Percentiles rank a stretch among this genome's conserved stretches.
These are phyloP conservation scores for Elegia similella DNA, from an alignment of 2,888 invertebrate species.

Conservation along the genomic window DNA sequence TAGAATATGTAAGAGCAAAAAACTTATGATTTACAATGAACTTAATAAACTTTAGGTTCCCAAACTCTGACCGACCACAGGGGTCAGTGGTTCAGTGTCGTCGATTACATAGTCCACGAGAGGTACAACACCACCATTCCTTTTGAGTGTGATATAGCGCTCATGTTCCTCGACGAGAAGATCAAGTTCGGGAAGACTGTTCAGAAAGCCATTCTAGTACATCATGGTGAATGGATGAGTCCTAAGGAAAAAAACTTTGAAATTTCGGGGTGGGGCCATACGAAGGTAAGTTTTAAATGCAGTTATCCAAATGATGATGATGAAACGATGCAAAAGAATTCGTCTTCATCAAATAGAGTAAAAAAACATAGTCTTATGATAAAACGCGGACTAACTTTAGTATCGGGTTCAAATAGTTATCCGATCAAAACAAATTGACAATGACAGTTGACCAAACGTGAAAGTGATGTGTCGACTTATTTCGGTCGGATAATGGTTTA, in stretches of 20 bases:
- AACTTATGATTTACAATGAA: too few relatives aligned
- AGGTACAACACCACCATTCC: slow-evolving; percentile 43
- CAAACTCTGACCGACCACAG: neutral
- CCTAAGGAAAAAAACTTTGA: slow-evolving; percentile 36
- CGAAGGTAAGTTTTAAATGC: slow-evolving; percentile 36
- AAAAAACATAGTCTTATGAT: too few relatives aligned
- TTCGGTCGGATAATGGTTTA: too few relatives aligned
- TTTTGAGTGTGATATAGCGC: slow-evolving; percentile 57
- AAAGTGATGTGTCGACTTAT: too few relatives aligned
- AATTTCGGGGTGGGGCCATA: slow-evolving; percentile 64
- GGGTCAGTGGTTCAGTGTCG: neutral
- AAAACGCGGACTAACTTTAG: too few relatives aligned
- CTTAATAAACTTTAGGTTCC: neutral
- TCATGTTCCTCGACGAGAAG: slow-evolving; percentile 44
- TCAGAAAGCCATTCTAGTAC: slow-evolving; percentile 48
- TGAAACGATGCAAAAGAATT: neutral
- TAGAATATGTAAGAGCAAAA: too few relatives aligned
- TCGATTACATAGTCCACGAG: slow-evolving; percentile 38
- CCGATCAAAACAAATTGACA: too few relatives aligned
- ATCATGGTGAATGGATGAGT: slow-evolving; percentile 49
- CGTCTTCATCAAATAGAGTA: neutral
- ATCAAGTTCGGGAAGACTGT: slow-evolving; percentile 37
- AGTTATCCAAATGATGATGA: neutral
- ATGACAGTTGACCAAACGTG: too few relatives aligned
- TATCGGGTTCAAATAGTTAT: too few relatives aligned